Base-by-base conservation (phyloP, 2,113 vertebrate species). In the Nymphicus hollandicus region DNA sequence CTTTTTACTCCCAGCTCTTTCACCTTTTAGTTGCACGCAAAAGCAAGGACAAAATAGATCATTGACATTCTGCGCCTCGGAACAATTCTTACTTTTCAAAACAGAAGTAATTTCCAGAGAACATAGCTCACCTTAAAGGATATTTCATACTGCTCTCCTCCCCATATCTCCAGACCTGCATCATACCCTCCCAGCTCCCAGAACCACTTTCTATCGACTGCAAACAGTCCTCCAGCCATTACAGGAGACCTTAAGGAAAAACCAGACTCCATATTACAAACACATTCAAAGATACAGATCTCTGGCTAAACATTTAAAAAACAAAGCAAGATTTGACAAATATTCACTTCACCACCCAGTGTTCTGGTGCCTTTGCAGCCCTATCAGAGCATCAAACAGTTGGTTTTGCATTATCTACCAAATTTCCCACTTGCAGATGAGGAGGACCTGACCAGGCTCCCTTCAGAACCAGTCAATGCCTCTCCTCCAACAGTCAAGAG, bases 171-270 rank as follows among this genome's bases (percentile, higher is more conserved):
- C 96, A 98, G 97, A 96, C 98, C 98, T 61, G 98, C 97, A 96
- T 98, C 98, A 73, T 98, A 98, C 53, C 98, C 98, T 89, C 98
- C 98, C 83, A 98, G 97, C 96, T 98, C 98, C 98, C 98, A 99
- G 98, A 99, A 99, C 99, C 99, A 99, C 98, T 99, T 99, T 97
- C 98, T 99, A 94, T 99, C 98, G 94, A 99, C 98, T 25, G 99
- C 99, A 49, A 99, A 99, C 71, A 99, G 98, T 71, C 99, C 99
- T 18, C 99, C 99, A 7, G 99, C 99, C 99, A 99, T 99, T 96
- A 99, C 99, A 7, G 99, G 99, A 81, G 99, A 99, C 98, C 99
- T 99, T 86, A 63, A 94, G 96, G 89, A 81, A 97, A 97, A 97
- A 95, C 91, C 76, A 66, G 84, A 96, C 88, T 97, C 94, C 63